These are phyloP conservation scores for Arothron firmamentum DNA, from an alignment of 2,113 vertebrate species.

Conservation along the genomic window DNA sequence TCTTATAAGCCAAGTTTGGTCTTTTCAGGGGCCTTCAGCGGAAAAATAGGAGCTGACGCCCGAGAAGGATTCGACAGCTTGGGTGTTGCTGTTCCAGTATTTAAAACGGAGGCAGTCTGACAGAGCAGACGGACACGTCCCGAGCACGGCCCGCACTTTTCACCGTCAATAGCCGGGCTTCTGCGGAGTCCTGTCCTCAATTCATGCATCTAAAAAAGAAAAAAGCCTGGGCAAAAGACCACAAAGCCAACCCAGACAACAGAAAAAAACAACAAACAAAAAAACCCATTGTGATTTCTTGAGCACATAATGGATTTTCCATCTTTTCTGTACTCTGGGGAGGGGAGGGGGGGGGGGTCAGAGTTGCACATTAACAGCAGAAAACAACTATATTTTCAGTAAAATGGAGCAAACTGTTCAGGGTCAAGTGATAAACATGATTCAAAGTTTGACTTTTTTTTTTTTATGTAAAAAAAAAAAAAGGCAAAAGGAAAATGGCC, in stretches of 20 bases:
- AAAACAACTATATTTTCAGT: constrained; percentile 39
- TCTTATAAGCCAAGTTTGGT: constrained; percentile 57
- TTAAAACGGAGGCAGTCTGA: constrained; percentile 45
- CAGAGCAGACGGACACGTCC: constrained; percentile 21
- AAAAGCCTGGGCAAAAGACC: constrained; percentile 32
- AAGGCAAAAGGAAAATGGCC: constrained; percentile 19
- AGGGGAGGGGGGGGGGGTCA: constrained; percentile 10
- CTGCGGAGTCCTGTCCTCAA: constrained; percentile 22
- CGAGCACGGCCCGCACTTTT: constrained; percentile 8
- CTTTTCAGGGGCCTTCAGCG: constrained; percentile 23
- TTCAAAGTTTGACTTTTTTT: constrained; percentile 43
- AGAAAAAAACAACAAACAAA: constrained; percentile 16
- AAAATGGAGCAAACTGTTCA: constrained; percentile 35
- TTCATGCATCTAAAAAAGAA: constrained; percentile 34
- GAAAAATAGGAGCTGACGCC: constrained; percentile 37
- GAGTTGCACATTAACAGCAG: constrained; percentile 22
- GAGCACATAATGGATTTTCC: constrained; percentile 55
- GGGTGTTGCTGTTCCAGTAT: constrained; percentile 24
- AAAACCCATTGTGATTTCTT: constrained; percentile 20
- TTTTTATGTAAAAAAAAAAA: constrained; percentile 29
- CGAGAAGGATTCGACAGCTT: constrained; percentile 35
- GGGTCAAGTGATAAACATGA: constrained; percentile 29
- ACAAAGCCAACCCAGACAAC: constrained; percentile 41
- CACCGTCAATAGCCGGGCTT: constrained; percentile 20
- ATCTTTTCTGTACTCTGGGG: constrained; percentile 37